Evolutionary conservation across 2,797 vertebrate species (phyloP).

Genomic region (Typhlichthys eigenmanni): DNA sequence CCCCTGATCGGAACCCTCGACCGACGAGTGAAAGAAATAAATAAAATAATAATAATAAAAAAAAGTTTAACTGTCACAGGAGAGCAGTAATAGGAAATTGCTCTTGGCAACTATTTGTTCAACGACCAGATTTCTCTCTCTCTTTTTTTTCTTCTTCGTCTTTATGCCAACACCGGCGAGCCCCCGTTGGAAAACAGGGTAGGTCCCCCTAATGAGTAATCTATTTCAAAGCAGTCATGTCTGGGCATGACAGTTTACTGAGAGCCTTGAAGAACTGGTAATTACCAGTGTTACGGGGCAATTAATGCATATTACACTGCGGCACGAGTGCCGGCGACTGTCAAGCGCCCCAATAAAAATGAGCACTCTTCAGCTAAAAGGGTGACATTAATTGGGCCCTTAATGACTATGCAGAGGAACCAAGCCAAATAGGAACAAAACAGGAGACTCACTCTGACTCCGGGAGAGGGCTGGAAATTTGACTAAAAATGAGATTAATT

Average conservation of each 20-base stretch:
- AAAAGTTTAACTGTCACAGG: conserved; percentile 74
- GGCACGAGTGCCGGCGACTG: conserved; percentile 99
- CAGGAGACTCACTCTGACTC: conserved; percentile 99
- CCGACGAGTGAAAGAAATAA: conserved; percentile 69
- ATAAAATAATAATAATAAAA: conserved; percentile 14
- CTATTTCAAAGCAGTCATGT: conserved; percentile 99
- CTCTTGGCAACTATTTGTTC: conserved; percentile 99
- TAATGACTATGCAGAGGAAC: conserved; percentile 99
- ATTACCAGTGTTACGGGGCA: conserved; percentile 99
- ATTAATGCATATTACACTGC: conserved; percentile 99
- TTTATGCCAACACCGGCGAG: conserved; percentile 89
- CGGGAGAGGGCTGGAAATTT: conserved; percentile 98
- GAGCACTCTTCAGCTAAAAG: conserved; percentile 99
- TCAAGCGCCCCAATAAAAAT: conserved; percentile 99
- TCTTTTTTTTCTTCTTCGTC: conserved; percentile 59
- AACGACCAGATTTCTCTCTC: conserved; percentile 84
- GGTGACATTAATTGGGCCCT: conserved; percentile 99
- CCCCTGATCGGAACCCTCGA: conserved; percentile 79
- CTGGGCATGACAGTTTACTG: conserved; percentile 99
- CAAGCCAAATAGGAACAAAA: conserved; percentile 99
- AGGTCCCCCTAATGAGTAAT: conserved; percentile 99
- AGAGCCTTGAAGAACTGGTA: conserved; percentile 99
- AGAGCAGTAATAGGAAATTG: conserved; percentile 98
- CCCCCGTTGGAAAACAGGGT: conserved; percentile 97
- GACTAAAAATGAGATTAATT: conserved; percentile 99